phyloP scores from a whole-genome alignment of 1,140 invertebrate genomes.

The Ceratina japonica region DNA sequence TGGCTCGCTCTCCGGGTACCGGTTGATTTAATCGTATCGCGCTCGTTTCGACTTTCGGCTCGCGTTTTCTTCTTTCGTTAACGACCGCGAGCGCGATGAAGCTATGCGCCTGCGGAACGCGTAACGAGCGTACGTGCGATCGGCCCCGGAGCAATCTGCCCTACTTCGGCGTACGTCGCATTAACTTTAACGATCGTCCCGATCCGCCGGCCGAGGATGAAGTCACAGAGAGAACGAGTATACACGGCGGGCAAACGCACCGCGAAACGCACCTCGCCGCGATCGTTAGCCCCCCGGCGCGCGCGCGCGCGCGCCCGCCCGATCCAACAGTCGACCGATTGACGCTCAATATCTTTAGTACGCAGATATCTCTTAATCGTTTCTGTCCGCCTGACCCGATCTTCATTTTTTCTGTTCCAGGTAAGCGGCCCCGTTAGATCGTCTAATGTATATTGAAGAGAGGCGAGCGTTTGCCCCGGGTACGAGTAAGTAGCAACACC shows the following conservation, averaged over 20 bases:
- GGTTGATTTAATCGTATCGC: slow-evolving; percentile 46
- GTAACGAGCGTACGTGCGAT: slow-evolving; percentile 59
- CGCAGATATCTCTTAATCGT: background rate
- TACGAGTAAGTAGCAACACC: slow-evolving; percentile 43
- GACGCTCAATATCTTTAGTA: background rate
- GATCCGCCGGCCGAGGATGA: slow-evolving; percentile 30
- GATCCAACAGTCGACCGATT: background rate
- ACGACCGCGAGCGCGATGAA: slow-evolving; percentile 47
- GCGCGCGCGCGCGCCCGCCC: slow-evolving; percentile 3
- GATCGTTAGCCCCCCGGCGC: slow-evolving; percentile 40
- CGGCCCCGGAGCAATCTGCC: slow-evolving; percentile 51
- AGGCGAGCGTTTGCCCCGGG: slow-evolving; percentile 39
- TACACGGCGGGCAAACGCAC: slow-evolving; percentile 5
- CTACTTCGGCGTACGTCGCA: slow-evolving; percentile 53
- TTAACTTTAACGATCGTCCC: slow-evolving; percentile 59
- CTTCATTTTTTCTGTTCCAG: slow-evolving; percentile 70
- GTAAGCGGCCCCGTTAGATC: slow-evolving; percentile 61
- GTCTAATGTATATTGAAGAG: background rate
- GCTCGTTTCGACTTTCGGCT: slow-evolving; percentile 41
- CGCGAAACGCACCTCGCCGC: slow-evolving; percentile 19
- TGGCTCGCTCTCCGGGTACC: background rate
- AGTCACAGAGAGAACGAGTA: slow-evolving; percentile 24
- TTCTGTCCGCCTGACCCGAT: slow-evolving; percentile 1
- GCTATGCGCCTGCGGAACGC: slow-evolving; percentile 53
- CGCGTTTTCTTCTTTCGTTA: slow-evolving; percentile 39